Evolutionary conservation across 1,140 invertebrate genomes (phyloP), one percentile per base, ranked within the genome.

Genomic region (Sitophilus oryzae): DNA sequence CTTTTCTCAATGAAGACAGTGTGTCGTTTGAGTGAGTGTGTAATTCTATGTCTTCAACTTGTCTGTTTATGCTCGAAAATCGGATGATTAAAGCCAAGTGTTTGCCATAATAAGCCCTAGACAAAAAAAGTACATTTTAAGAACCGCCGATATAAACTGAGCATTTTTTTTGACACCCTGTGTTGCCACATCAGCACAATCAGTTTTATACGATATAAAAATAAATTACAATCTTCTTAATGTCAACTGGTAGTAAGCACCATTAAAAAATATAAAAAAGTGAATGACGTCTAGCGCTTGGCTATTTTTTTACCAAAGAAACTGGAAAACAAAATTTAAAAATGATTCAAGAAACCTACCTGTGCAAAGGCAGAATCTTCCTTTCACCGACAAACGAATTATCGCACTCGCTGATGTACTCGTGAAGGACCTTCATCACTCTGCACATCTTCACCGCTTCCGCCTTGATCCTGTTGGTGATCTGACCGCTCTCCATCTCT

Each of bases 351-450:
- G 20, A 49, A 30, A 54, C 46, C 35, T 49, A 56, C 53, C 53
- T 48, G 67, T 89, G 86, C 41, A 95, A 80, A 20, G 92, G 91
- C 59, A 96, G 75, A 66, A 93, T 88, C 63, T 88, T 85, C 56
- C 95, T 79, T 71, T 98, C 94, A 8, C 89, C 88, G 19, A 84
- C 83, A 75, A 91, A 97, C 50, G 89, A 85, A 51, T 86, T 84
- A 77, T 98, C 95, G 78, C 93, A 97, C 74, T 98, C 93, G 56
- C 86, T 89, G 49, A 98, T 86, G 70, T 98, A 98, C 76, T 97
- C 93, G 66, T 91, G 86, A 55, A 98, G 80, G 62, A 96, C 93
- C 76, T 92, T 91, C 67, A 98, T 82, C 18, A 98, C 89, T 53
- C 94, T 82, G 71, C 93, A 94, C 84, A 96, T 92, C 72, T 89